Base-by-base conservation (phyloP, 2,113 vertebrate genomes). In the Leptobrachium ailaonicum region DNA sequence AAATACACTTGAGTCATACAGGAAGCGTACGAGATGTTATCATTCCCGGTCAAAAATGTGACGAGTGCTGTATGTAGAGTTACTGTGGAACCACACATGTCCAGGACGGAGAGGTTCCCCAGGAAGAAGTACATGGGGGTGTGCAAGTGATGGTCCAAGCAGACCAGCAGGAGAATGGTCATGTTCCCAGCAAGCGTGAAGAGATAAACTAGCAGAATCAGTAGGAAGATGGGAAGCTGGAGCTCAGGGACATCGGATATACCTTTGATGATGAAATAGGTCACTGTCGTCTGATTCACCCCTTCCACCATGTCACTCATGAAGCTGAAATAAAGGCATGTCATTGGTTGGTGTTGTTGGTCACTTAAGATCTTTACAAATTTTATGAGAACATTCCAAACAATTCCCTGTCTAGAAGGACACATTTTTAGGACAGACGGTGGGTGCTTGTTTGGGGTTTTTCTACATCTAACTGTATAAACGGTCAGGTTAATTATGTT, bases 171-270 rank as follows among this genome's bases (percentile, higher is more conserved):
- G 47, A 71, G 7, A 2, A 71, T n/a, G 14, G 41, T n/a, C 20
- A 71, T 13, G 47, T 71, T 71, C 4, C 42, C 42, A 8, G 6
- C 41, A 10, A 71, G 47, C 2, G 20, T 20, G 7, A 71, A 40
- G 32, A 64, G 20, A 64, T 64, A 64, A 64, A 64, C 40, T 4
- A 64, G 6, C 1, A 64, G 62, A 64, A 64, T 56, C 73, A 67
- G 7, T 73, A 12, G 32, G 83, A 83, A 68, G 10, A 68, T 12
- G 41, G 41, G 66, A 12, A 12, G 2, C 66, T 68, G 66, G 43
- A 82, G 80, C 50, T 32, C 42, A 62, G 2, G 9, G 2, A 76
- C 41, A 45, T 82, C 63, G n/a, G 41, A 82, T 85, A 84, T 82
- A 50, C 41, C 75, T 66, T 58, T 2, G 42, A 84, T 50, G 50